Base-by-base conservation (phyloP, 1,140 invertebrate species). In the Drosophila truncata region DNA sequence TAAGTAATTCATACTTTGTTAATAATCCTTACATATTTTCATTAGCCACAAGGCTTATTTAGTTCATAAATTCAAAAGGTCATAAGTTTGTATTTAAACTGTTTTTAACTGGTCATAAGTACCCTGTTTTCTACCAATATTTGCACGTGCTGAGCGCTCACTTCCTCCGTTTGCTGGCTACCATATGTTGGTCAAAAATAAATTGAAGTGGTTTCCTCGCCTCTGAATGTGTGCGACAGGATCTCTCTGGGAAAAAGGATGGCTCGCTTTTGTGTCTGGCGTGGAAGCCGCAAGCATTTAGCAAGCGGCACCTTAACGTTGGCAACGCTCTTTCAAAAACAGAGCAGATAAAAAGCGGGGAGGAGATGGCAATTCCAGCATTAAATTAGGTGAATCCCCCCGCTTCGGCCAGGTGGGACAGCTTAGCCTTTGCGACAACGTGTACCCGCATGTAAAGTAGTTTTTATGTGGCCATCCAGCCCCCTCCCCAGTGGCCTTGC, bases 131-230 rank as follows among this genome's bases (percentile, higher is more conserved):
- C 16, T 41, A n/a, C 18, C 18, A n/a, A 60, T 31, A 27, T 16
- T n/a, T 46, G 60, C 37, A 49, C 57, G 25, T 39, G 47, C 41
- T 35, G 49, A 41, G 31, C 31, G n/a, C 27, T 23, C 10, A 27
- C 41, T 25, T 50, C 8, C 44, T 14, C 41, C 16, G 54, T 44
- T 49, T 74, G 23, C 57, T 37, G 65, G 35, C 58, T 64, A 80
- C 84, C 84, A 83, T 87, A 80, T 87, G 83, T 88, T 87, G 83
- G 84, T 88, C 83, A 87, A 83, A 87, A 80, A 83, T 87, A 87
- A 87, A 87, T 87, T 87, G 83, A 87, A 87, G 84, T 87, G 83
- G 84, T 88, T 80, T 74, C 61, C 78, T 63, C 39, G 47, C 76
- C 61, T 63, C 29, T 65, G 33, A 27, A 42, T 78, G 29, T 59